A percentile compares a stretch with the other conserved stretches of the same genome.
These are phyloP conservation scores for Sceliomorpha sp. DNA, from an alignment of 2,888 invertebrate species.

Conservation along the genomic window DNA sequence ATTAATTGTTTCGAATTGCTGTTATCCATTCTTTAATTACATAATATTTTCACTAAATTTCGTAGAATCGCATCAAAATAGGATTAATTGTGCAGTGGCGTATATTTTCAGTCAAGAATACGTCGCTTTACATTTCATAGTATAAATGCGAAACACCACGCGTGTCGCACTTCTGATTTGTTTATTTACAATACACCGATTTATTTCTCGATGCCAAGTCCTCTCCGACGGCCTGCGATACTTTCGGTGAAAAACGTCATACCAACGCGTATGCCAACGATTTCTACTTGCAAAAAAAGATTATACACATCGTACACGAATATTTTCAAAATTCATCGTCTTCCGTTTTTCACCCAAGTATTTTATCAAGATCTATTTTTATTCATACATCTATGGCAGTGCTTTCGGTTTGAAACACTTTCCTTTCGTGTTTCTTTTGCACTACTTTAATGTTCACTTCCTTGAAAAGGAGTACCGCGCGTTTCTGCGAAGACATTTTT, in stretches of 20 bases:
- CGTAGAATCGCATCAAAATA: too few species aligned
- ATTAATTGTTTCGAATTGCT: too few species aligned
- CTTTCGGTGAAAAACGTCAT: constrained; percentile 9
- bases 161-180: constrained; percentile 18
- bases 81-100: background rate
- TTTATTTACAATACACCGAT: constrained; percentile 33
- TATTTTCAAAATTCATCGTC: too few species aligned
- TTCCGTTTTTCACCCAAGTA: too few species aligned
- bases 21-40: too few species aligned
- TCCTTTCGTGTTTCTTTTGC: too few species aligned
- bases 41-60: too few species aligned
- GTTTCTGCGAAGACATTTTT: constrained; percentile 1
- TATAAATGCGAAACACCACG: constrained; percentile 26
- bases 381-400: background rate
- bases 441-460: constrained; percentile 6
- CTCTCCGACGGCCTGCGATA: constrained; percentile 5
- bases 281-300: too few species aligned
- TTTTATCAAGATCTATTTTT: background rate
- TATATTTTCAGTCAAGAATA: background rate
- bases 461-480: constrained; percentile 15
- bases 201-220: background rate
- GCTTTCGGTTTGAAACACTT: too few species aligned
- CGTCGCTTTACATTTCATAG: background rate
- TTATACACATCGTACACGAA: too few species aligned
- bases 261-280: too few species aligned